Evolutionary conservation across 2,888 invertebrate species (phyloP).

Genomic region (Dromius quadrimaculatus): DNA sequence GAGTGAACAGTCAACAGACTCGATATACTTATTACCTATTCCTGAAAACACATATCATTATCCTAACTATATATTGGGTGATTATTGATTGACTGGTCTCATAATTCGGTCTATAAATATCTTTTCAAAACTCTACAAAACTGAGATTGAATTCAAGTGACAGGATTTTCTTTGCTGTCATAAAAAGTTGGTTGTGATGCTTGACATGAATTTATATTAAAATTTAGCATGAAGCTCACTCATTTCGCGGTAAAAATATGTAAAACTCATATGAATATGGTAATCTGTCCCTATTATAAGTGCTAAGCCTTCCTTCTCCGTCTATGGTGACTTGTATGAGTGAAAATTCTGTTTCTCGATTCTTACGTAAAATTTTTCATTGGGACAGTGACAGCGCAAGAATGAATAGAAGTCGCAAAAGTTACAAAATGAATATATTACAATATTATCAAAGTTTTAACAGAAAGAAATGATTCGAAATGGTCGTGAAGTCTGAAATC

Average conservation of each 20-base stretch:
- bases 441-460: conserved; percentile 32
- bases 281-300: conserved; percentile 21
- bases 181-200: not conserved
- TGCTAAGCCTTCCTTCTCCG: conserved; percentile 5
- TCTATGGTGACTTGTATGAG: conserved; percentile 11
- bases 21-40: too few relatives aligned
- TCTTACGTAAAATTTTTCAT: conserved; percentile 31
- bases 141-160: too few relatives aligned
- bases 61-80: too few relatives aligned
- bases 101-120: too few relatives aligned
- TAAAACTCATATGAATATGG: conserved; percentile 13
- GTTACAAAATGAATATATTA: conserved; percentile 44
- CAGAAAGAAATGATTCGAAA: conserved; percentile 33
- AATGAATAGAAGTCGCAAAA: conserved; percentile 23
- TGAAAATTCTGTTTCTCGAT: conserved; percentile 13
- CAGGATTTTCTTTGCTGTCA: too few relatives aligned
- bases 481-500: conserved; percentile 20
- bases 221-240: not conserved
- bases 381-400: conserved; percentile 17
- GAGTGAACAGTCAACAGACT: too few relatives aligned
- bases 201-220: conserved; percentile 23
- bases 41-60: too few relatives aligned
- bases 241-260: conserved; percentile 13
- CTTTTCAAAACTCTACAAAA: too few relatives aligned
- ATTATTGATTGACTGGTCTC: too few relatives aligned